Evolutionary conservation across 2,888 invertebrate genomes (phyloP).

Genomic region (Rosalia funebris): DNA sequence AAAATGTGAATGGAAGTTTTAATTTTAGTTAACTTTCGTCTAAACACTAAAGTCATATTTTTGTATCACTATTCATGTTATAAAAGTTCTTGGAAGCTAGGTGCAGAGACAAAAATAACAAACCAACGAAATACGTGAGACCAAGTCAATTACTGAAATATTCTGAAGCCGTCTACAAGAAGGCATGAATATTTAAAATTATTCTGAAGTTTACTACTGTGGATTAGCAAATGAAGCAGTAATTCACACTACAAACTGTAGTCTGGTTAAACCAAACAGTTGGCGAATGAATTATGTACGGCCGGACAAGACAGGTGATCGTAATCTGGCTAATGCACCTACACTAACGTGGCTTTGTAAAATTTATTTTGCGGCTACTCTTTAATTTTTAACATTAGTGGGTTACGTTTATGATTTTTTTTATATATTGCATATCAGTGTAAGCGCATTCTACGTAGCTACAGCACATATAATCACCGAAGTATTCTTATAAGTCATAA

Average conservation of each 20-base stretch:
- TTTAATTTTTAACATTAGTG: neutral
- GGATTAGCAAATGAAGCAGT: conserved; percentile 52
- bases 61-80: no score
- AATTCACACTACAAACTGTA: conserved; percentile 52
- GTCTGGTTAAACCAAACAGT: conserved; percentile 57
- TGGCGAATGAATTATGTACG: conserved; percentile 55
- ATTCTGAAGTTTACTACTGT: conserved; percentile 32
- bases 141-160: conserved; percentile 18
- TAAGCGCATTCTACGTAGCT: no score
- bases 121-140: no score
- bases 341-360: neutral
- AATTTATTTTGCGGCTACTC: conserved; percentile 5
- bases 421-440: neutral
- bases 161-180: conserved; percentile 9
- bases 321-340: conserved; percentile 57
- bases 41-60: no score
- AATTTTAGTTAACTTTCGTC: no score
- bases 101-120: no score
- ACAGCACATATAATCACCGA: no score
- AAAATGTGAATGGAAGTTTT: no score
- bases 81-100: no score
- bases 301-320: conserved; percentile 46
- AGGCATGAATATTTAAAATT: conserved; percentile 38
- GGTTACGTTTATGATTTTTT: neutral
- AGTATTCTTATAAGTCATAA: no score